A percentile compares a stretch with the other conserved stretches of the same genome.
phyloP scores from a whole-genome alignment of 1,140 invertebrate species.

The Leptinotarsa undecemlineata region DNA sequence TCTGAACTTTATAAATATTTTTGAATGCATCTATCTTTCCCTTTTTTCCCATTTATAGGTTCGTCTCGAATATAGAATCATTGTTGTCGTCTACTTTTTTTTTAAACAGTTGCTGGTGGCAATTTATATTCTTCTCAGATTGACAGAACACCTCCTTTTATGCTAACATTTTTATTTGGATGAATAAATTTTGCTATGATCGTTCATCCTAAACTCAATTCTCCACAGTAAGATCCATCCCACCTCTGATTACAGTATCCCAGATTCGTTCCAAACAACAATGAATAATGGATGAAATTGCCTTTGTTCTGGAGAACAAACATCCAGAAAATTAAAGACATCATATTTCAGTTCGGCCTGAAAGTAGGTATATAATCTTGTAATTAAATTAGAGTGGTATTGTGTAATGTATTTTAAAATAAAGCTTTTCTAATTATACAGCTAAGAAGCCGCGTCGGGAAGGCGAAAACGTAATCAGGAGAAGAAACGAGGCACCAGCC shows the following conservation, averaged over 20 bases:
- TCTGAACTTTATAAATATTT: no score
- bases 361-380: slow-evolving; percentile 18
- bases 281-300: slow-evolving; percentile 6
- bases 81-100: no score
- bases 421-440: slow-evolving; percentile 21
- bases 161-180: no score
- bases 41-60: no score
- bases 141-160: no score
- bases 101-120: no score
- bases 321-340: slow-evolving; percentile 18
- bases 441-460: slow-evolving; percentile 14
- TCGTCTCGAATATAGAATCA: no score
- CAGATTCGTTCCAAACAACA: slow-evolving; percentile 1
- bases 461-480: slow-evolving; percentile 17
- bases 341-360: slow-evolving; percentile 9
- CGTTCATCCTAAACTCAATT: no score
- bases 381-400: slow-evolving; percentile 21
- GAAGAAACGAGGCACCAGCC: slow-evolving; percentile 18
- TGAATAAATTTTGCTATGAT: no score
- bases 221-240: not conserved
- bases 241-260: not conserved
- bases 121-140: no score
- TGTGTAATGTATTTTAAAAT: slow-evolving; percentile 21
- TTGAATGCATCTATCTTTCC: no score
- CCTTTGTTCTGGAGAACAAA: slow-evolving; percentile 10